Evolutionary conservation across 1,140 invertebrate genomes (phyloP).

Genomic region (Anoplolepis gracilipes): DNA sequence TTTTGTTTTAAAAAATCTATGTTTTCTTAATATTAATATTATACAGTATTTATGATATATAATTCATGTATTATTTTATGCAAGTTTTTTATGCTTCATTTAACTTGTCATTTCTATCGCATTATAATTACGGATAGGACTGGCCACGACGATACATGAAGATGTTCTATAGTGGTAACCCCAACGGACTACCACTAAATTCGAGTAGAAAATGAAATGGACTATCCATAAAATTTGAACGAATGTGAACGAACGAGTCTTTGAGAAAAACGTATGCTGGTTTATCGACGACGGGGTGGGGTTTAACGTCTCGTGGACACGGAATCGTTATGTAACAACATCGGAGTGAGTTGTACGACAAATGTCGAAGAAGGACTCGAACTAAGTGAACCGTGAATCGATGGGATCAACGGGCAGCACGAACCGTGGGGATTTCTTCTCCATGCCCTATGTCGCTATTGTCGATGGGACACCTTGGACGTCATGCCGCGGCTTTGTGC

Average conservation of each 20-base stretch:
- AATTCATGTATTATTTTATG: neutral
- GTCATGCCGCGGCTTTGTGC: conserved; percentile 84
- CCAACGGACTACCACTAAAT: conserved; percentile 28
- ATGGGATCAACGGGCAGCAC: conserved; percentile 72
- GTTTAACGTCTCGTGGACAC: conserved; percentile 72
- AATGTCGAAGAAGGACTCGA: conserved; percentile 83
- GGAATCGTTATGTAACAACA: conserved; percentile 84
- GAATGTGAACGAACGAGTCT: conserved; percentile 9
- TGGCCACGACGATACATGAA: neutral
- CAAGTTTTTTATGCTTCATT: neutral
- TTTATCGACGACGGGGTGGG: conserved; percentile 69
- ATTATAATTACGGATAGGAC: conserved; percentile 36
- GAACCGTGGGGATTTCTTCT: conserved; percentile 66
- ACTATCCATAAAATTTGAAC: neutral
- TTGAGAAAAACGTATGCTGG: conserved; percentile 59
- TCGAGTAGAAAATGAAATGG: conserved; percentile 56
- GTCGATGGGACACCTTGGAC: conserved; percentile 82
- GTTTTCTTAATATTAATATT: conserved; percentile 29
- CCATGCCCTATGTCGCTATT: conserved; percentile 74
- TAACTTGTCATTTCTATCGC: conserved; percentile 24
- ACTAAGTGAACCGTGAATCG: conserved; percentile 85
- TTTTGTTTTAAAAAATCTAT: neutral
- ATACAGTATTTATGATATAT: neutral
- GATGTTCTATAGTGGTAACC: neutral
- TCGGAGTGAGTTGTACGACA: conserved; percentile 84